Conservation (phyloP, 2,797 vertebrate species). For the Chromobotia macracanthus region DNA sequence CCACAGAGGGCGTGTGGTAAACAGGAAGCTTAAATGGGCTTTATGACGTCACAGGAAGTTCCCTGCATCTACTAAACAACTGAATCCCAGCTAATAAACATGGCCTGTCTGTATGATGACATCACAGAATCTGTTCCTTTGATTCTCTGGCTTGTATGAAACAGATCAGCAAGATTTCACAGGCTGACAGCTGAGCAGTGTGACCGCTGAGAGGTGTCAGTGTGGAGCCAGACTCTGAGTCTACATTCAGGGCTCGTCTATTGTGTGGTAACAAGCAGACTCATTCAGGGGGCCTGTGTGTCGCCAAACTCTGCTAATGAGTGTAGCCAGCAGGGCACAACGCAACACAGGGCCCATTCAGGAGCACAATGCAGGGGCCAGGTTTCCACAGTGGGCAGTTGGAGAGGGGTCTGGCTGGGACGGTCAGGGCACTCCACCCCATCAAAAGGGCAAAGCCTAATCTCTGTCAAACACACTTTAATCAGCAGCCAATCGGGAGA, state of each 20-base stretch:
- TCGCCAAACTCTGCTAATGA: conserved; percentile 81
- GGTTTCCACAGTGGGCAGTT: conserved; percentile 51
- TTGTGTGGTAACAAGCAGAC: conserved; percentile 77
- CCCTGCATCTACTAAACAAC: conserved; percentile 19
- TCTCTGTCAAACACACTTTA: conserved; percentile 56
- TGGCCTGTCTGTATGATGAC: conserved; percentile 7
- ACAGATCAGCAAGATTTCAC: conserved; percentile 17
- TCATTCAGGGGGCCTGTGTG: conserved; percentile 73
- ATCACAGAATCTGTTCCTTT: neutral
- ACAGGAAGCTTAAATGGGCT: neutral
- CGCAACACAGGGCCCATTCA: conserved; percentile 61
- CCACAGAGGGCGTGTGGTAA: conserved; percentile 9
- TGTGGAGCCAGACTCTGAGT: conserved; percentile 61
- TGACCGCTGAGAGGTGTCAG: conserved; percentile 60
- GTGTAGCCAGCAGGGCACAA: conserved; percentile 65
- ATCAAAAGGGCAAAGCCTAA: conserved; percentile 55
- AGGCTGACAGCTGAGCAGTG: conserved; percentile 27
- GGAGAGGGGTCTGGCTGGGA: conserved; percentile 54
- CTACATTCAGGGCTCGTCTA: conserved; percentile 60
- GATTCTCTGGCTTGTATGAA: conserved; percentile 34
- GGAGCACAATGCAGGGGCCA: conserved; percentile 66
- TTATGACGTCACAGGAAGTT: conserved; percentile 12
- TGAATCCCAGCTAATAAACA: conserved; percentile 9
- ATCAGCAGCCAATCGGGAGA: conserved; percentile 47
- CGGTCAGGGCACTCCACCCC: conserved; percentile 46